These are phyloP conservation scores for Ophiodon elongatus DNA, from an alignment of 2,113 vertebrate genomes.

Conservation along the genomic window DNA sequence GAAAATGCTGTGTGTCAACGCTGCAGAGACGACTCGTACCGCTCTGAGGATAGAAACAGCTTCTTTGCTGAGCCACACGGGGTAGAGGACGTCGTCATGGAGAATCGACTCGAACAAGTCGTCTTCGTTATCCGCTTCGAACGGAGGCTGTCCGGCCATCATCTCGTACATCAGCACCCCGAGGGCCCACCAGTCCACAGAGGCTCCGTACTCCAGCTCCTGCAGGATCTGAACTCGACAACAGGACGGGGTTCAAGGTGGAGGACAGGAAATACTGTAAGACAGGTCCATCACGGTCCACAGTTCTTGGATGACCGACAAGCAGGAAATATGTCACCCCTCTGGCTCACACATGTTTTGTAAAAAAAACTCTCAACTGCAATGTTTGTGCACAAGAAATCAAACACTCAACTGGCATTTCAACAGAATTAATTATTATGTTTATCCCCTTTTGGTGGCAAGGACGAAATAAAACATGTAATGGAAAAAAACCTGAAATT, in stretches of 20 bases:
- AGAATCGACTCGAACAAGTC: slow-evolving; percentile 99
- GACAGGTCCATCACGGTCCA: no score
- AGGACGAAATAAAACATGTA: background rate
- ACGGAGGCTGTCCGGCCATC: slow-evolving; percentile 99
- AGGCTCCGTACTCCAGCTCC: slow-evolving; percentile 96
- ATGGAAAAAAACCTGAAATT: background rate
- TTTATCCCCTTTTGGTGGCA: background rate
- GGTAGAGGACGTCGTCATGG: slow-evolving; percentile 98
- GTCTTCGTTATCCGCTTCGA: slow-evolving; percentile 98
- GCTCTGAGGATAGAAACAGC: slow-evolving; percentile 97
- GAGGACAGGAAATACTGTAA: background rate
- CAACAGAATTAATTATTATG: background rate
- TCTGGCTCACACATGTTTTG: background rate
- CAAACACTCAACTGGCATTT: background rate
- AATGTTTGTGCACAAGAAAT: background rate
- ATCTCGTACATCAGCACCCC: slow-evolving; percentile 99
- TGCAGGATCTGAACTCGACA: slow-evolving; percentile 90
- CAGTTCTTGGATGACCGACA: background rate
- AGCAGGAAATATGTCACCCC: no score
- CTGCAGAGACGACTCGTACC: slow-evolving; percentile 77
- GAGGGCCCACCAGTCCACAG: slow-evolving; percentile 98
- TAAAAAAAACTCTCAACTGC: no score
- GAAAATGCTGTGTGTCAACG: background rate
- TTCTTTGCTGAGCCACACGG: slow-evolving; percentile 99
- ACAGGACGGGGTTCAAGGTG: background rate